A percentile compares a stretch with the other conserved stretches of the same genome.
Conservation (phyloP, 2,113 vertebrate species). For the Macrotis lagotis region DNA sequence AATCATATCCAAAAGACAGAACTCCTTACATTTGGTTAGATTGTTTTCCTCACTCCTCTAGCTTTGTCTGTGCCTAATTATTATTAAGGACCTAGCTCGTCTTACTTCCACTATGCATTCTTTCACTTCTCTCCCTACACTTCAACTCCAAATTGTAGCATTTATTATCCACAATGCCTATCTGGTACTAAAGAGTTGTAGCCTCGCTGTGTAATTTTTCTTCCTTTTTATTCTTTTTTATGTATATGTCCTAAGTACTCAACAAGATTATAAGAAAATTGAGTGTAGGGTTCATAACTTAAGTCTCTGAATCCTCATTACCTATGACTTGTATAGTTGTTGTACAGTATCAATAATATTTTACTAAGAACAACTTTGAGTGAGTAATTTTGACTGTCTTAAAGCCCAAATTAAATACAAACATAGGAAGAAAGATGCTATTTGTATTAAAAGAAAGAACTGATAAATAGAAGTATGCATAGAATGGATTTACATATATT, state of each 20-base stretch:
- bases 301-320: background rate
- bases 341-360: background rate
- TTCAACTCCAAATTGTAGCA: background rate
- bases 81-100: background rate
- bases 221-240: too few relatives aligned
- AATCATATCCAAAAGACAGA: background rate
- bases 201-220: too few relatives aligned
- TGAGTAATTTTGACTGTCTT: background rate
- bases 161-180: constrained; percentile 16
- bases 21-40: background rate
- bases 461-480: background rate
- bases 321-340: background rate
- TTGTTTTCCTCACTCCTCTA: background rate
- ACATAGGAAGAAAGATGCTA: background rate
- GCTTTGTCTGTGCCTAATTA: too few relatives aligned
- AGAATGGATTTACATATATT: background rate
- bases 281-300: background rate
- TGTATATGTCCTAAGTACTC: background rate
- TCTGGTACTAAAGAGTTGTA: background rate
- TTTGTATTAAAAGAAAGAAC: background rate
- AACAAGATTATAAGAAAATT: background rate
- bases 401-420: background rate
- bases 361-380: background rate
- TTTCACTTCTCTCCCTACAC: background rate
- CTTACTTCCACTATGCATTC: background rate